Conservation (phyloP, 2,888 invertebrate genomes). For the Patella caerulea region DNA sequence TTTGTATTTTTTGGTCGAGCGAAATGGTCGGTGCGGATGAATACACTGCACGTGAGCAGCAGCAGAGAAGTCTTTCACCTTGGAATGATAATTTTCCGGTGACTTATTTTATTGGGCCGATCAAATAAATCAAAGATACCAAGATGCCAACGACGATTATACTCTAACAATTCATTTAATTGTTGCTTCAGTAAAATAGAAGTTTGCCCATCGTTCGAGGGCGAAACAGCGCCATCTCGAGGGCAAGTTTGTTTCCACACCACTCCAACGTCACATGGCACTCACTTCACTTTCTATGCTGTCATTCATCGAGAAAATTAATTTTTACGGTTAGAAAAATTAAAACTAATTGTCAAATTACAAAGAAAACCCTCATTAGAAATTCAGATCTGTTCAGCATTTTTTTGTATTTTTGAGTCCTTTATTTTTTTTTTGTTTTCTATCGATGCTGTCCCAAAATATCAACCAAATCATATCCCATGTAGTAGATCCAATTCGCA, state of each 20-base stretch:
- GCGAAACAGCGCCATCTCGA: not conserved
- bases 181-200: not conserved
- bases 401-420: too few relatives aligned
- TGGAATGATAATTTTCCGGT: constrained; percentile 4
- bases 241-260: constrained; percentile 3
- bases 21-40: constrained; percentile 10
- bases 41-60: constrained; percentile 10
- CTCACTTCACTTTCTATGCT: not conserved
- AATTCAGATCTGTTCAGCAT: too few relatives aligned
- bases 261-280: constrained; percentile 1
- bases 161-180: not conserved
- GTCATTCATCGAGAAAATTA: constrained; percentile 4
- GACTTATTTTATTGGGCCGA: constrained; percentile 8
- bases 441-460: too few relatives aligned
- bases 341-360: not conserved
- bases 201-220: not conserved
- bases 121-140: constrained; percentile 7
- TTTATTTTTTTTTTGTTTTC: too few relatives aligned
- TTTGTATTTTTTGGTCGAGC: constrained; percentile 5
- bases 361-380: too few relatives aligned
- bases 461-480: too few relatives aligned
- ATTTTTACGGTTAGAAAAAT: constrained; percentile 3
- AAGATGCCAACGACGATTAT: constrained; percentile 1
- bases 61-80: constrained; percentile 7
- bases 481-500: too few relatives aligned